A percentile compares a stretch with the other conserved stretches of the same genome.
Evolutionary conservation across 2,797 vertebrate species (phyloP).

Genomic region (Semaprochilodus insignis): DNA sequence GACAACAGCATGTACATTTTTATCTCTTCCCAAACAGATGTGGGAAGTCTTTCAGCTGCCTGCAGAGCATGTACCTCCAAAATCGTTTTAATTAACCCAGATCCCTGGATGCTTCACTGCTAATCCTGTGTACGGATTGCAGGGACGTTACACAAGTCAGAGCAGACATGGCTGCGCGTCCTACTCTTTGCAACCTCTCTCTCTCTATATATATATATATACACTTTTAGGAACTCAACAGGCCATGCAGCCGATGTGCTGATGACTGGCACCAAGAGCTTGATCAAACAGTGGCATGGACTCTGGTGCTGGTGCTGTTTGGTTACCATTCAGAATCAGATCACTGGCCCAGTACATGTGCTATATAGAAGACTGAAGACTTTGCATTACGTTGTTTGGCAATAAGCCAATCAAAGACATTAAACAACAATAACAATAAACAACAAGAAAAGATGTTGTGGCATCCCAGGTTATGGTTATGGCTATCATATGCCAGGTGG

Average conservation of each 20-base stretch:
- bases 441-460: too few species aligned
- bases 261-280: not conserved
- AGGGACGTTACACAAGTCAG: constrained; percentile 17
- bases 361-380: too few species aligned
- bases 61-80: constrained; percentile 45
- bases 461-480: too few species aligned
- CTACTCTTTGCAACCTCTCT: not conserved
- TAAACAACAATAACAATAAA: too few species aligned
- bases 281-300: not conserved
- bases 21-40: constrained; percentile 51
- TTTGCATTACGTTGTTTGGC: too few species aligned
- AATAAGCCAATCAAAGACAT: too few species aligned
- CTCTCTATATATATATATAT: constrained; percentile 5
- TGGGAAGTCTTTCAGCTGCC: constrained; percentile 40
- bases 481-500: too few species aligned
- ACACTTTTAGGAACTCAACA: constrained; percentile 14
- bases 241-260: not conserved
- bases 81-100: constrained; percentile 75
- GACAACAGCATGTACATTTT: constrained; percentile 31
- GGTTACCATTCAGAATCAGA: not conserved
- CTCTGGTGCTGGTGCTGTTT: not conserved
- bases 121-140: constrained; percentile 64
- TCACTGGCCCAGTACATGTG: too few species aligned
- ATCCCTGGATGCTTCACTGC: constrained; percentile 70
- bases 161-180: constrained; percentile 9